Evolutionary conservation across 2,797 vertebrate genomes (phyloP).

Genomic region (Taeniopygia guttata): DNA sequence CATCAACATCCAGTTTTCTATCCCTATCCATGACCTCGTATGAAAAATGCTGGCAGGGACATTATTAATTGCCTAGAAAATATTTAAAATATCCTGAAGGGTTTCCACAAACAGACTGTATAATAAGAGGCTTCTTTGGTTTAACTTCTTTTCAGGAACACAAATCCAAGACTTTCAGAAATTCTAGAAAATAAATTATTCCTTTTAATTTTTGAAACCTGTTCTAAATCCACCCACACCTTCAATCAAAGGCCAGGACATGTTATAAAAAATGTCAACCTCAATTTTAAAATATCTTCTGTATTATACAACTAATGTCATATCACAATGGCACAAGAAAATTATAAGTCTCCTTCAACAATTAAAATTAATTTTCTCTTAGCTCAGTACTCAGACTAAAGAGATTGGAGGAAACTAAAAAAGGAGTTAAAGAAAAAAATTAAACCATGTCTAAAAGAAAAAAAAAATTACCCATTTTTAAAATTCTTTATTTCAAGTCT

Average conservation of each 20-base stretch:
- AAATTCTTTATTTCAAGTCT: background rate
- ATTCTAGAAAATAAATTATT: constrained; percentile 2
- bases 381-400: background rate
- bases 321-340: background rate
- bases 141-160: background rate
- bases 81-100: background rate
- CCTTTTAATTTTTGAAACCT: background rate
- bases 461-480: background rate
- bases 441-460: background rate
- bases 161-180: background rate
- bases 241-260: background rate
- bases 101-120: background rate
- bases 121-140: background rate
- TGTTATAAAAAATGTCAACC: background rate
- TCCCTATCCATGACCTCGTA: background rate
- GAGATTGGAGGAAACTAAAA: background rate
- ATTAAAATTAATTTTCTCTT: background rate
- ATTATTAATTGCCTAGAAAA: background rate
- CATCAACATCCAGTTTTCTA: background rate
- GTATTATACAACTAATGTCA: background rate
- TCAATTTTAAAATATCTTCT: background rate
- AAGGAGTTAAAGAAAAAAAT: background rate
- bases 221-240: background rate
- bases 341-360: background rate
- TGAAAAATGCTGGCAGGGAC: background rate